Conservation (phyloP, 1,140 invertebrate genomes). For the Plutomurus gul region DNA sequence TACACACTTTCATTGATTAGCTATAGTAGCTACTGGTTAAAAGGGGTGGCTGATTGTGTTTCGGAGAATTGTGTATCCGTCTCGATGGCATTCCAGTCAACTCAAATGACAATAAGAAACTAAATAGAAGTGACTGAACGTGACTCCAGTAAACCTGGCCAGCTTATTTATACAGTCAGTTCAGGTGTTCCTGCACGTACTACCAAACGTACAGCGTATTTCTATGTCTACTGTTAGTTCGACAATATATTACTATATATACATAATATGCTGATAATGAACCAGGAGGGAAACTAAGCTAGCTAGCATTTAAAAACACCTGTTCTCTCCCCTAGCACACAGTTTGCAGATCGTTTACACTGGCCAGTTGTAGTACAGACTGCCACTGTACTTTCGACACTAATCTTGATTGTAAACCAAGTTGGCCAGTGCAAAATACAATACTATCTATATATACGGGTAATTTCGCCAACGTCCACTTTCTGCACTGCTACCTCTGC, state of each 20-base stretch:
- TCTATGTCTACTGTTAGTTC: no score
- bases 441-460: not conserved
- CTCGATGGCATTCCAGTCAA: slow-evolving; percentile 2
- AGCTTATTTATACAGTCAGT: no score
- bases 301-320: slow-evolving; percentile 23
- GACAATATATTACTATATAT: no score
- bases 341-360: not conserved
- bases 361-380: not conserved
- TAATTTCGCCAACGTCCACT: slow-evolving; percentile 5
- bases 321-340: slow-evolving; percentile 1
- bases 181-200: no score
- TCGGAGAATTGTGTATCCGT: not conserved
- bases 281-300: slow-evolving; percentile 1
- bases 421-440: slow-evolving; percentile 1
- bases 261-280: no score
- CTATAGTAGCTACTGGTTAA: not conserved
- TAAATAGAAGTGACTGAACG: slow-evolving; percentile 4
- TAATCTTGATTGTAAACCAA: slow-evolving; percentile 4
- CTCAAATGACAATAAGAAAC: not conserved
- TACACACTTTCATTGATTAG: no score
- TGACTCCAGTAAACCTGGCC: not conserved
- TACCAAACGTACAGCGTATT: no score
- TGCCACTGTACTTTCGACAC: not conserved
- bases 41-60: not conserved
- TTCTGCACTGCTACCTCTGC: slow-evolving; percentile 17